Evolutionary conservation across 2,113 vertebrate species (phyloP), one percentile per base, ranked within the genome.

Genomic region (Brachirus orientalis): DNA sequence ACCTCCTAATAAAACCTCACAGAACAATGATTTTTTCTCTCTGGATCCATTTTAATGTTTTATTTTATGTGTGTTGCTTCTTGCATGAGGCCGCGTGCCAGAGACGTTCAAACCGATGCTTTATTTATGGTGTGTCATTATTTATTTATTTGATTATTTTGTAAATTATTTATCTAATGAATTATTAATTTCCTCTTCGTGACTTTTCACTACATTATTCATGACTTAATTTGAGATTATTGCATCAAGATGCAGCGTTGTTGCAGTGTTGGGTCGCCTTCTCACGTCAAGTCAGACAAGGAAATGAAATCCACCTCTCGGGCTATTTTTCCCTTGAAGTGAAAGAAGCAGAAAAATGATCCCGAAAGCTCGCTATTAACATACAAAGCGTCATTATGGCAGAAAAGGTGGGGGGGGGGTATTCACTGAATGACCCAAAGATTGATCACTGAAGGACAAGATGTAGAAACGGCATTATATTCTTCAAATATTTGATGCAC

Each of bases 91-190:
- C 94, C 93, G 93, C 92, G 93, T 95, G 94, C 88, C 92, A 93
- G 94, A 95, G 95, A 94, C 94, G 96, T 96, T 97, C 95, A 94
- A 91, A 96, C 94, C 92, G 90, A 94, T 97, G 90, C 93, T 95
- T 98, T 97, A 97, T 98, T 98, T 97, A 97, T 97, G 95, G 92
- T 84, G 86, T 93, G 77, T 94, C 95, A 96, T 99, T 95, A 97
- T 96, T 98, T 97, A 98, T 97, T 96, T 97, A 98, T 98, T 96
- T 98, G 95, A 98, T 98, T 98, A 98, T 98, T 98, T 98, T 96
- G 95, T 98, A 98, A 98, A 98, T 98, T 97, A 98, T 98, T 98
- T 97, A 98, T 97, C 95, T 94, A 93, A 96, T 99, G 94, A 96
- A 98, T 97, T 97, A 98, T 99, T 97, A 96, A 98, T 98, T 28